Evolutionary conservation across 2,888 invertebrate species (phyloP), one percentile per base, ranked within the genome.

Genomic region (Peribatodes rhomboidaria): DNA sequence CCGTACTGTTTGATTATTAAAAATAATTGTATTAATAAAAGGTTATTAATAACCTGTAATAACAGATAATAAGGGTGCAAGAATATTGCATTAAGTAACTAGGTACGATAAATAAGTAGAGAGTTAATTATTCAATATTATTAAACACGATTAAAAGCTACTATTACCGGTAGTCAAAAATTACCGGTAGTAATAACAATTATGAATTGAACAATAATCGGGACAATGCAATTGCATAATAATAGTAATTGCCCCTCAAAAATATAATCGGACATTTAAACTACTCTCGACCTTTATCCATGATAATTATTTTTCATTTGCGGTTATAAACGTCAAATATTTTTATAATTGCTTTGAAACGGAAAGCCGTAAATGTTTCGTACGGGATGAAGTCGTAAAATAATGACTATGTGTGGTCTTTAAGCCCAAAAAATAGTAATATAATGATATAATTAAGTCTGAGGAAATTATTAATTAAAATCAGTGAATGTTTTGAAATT

Each of bases 231-330:
- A 14, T 56, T 42, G 35, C 39, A 33, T 57, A 53, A 22, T 57
- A 50, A 50, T 31, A n/a, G n/a, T n/a, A 37, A 55, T 55, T 54
- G 16, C 11, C 1, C 13, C 11, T 42, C 54, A 59, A 60, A 59
- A 65, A 64, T 14, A 52, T 60, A 65, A 60, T 56, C 42, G 56
- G 42, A 39, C 55, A 50, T 56, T 65, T 50, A 64, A 64, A 60
- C 31, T 16, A 54, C 54, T 52, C 10, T 31, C 4, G 49, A 60
- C 50, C 55, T 59, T 55, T 63, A 63, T 46, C 18, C 53, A n/a
- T n/a, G 46, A 47, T 47, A 58, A 65, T 60, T 60, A 65, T 60
- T 50, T 54, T 55, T 65, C 54, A 59, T 65, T 50, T 55, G 47
- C 8, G 37, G 55, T 37, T 22, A 50, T 60, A 65, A 65, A 42